A percentile compares a stretch with the other conserved stretches of the same genome.
Evolutionary conservation across 1,140 invertebrate genomes (phyloP).

Genomic region (Wasmannia auropunctata): DNA sequence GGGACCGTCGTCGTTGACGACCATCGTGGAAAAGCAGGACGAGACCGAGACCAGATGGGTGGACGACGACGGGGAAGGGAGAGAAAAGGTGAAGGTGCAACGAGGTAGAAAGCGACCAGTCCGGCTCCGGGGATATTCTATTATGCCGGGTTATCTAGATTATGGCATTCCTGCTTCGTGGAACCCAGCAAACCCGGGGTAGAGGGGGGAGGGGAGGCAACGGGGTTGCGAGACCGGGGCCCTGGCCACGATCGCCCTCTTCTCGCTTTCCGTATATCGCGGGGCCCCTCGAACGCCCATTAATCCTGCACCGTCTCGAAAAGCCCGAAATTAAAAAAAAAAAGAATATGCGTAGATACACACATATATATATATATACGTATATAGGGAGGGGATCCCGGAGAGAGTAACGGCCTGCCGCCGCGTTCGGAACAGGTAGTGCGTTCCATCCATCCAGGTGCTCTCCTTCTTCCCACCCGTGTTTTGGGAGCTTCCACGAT

Average conservation of each 20-base stretch:
- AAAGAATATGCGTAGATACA: slow-evolving; percentile 68
- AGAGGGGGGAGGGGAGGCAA: too few relatives aligned
- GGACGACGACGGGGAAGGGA: slow-evolving; percentile 45
- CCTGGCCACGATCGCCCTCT: slow-evolving; percentile 19
- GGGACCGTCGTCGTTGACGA: slow-evolving; percentile 37
- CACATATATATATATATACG: too few relatives aligned
- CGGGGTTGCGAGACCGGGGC: slow-evolving; percentile 64
- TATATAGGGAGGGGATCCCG: background rate
- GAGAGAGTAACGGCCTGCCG: slow-evolving; percentile 33
- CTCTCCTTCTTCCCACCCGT: slow-evolving; percentile 48
- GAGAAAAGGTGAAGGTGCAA: slow-evolving; percentile 81
- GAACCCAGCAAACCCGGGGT: slow-evolving; percentile 74
- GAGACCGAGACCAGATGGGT: slow-evolving; percentile 28
- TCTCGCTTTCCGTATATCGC: slow-evolving; percentile 26
- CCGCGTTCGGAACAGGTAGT: slow-evolving; percentile 49
- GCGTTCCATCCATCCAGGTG: slow-evolving; percentile 22
- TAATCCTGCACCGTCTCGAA: slow-evolving; percentile 58
- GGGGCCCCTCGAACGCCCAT: slow-evolving; percentile 49
- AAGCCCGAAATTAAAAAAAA: slow-evolving; percentile 80
- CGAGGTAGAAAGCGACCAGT: slow-evolving; percentile 80
- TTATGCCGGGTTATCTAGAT: slow-evolving; percentile 84
- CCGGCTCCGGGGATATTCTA: slow-evolving; percentile 80
- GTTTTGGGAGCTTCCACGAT: slow-evolving; percentile 9
- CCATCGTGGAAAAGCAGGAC: slow-evolving; percentile 61
- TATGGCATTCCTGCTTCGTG: slow-evolving; percentile 82